Evolutionary conservation across 2,888 invertebrate genomes (phyloP).

Genomic region (Yponomeuta malinellus): DNA sequence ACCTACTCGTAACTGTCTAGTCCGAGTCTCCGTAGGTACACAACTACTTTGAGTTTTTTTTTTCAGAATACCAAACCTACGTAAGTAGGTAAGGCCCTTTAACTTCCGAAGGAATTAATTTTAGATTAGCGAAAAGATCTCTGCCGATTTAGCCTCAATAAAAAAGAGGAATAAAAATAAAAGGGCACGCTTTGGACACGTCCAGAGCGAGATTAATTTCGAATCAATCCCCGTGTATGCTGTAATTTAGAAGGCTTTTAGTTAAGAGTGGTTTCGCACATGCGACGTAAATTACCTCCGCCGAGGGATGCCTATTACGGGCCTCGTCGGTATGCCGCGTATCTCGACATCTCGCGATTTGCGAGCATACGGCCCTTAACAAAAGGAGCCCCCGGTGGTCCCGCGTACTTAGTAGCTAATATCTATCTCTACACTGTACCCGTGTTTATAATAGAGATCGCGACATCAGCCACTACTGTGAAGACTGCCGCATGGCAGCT

Average conservation of each 20-base stretch:
- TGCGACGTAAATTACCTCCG: constrained; percentile 69
- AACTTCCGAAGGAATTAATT: neutral
- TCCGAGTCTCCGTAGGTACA: no score
- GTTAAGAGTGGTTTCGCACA: constrained; percentile 71
- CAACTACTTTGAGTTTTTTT: no score
- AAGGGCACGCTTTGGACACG: constrained; percentile 24
- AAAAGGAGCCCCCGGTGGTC: constrained; percentile 70
- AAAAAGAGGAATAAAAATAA: neutral
- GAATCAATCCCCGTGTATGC: constrained; percentile 64
- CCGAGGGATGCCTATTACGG: constrained; percentile 66
- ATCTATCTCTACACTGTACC: constrained; percentile 47
- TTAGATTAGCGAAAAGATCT: neutral
- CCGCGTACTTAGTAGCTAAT: constrained; percentile 39
- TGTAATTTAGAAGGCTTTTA: constrained; percentile 71
- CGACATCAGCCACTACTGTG: constrained; percentile 4
- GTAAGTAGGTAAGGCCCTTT: no score
- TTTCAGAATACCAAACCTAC: no score
- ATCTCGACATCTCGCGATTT: constrained; percentile 69
- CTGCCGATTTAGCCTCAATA: neutral
- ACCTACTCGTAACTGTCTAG: no score
- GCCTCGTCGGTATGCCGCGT: constrained; percentile 62
- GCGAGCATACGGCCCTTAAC: constrained; percentile 60
- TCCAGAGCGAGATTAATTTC: constrained; percentile 59
- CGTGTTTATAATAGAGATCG: neutral
- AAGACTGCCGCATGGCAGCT: neutral